Evolutionary conservation across 1,140 invertebrate genomes (phyloP), one percentile per base, ranked within the genome.

Genomic region (Diabrotica undecimpunctata): DNA sequence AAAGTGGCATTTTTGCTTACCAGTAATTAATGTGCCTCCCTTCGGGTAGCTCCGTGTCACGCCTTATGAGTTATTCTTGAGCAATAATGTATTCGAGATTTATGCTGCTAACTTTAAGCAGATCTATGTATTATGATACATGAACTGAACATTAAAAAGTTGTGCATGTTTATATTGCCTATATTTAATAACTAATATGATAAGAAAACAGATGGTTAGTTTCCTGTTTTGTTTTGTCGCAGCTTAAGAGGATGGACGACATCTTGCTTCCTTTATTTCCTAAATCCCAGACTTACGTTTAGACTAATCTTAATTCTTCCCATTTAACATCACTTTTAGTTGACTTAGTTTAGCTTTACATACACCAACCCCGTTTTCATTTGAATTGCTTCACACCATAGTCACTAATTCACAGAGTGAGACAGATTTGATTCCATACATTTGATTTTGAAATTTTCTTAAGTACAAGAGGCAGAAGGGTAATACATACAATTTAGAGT

Each of bases 221-320:
- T 85, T 84, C 78, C 79, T 77, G 74, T 78, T 76, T 73, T 72
- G 66, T 76, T 73, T 77, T 75, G 71, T 72, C 68, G 63, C 72
- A 78, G 77, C 74, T 72, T 78, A 77, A 76, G 77, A 76, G 75
- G 77, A 77, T 69, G 70, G 70, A 63, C 69, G 71, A 73, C 75
- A 74, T 66, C 66, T 66, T 65, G 65, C 65, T 70, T 70, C 69
- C 61, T 66, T 63, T 57, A 12, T 54, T 11, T 62, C 60, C 60
- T 65, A 64, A 46, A 46, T 46, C 41, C 41, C 41, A 46, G 41
- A 46, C 8, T 46, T 46, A n/a, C 8, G 41, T 46, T 64, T 54
- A 53, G 37, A 25, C 25, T 25, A 25, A 25, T 53, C 54, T 50
- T 52, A 13, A 9, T 7, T 13, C 12, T 57, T 60, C 54, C 50